phyloP scores from a whole-genome alignment of 2,113 vertebrate genomes.

The Falco punctatus region DNA sequence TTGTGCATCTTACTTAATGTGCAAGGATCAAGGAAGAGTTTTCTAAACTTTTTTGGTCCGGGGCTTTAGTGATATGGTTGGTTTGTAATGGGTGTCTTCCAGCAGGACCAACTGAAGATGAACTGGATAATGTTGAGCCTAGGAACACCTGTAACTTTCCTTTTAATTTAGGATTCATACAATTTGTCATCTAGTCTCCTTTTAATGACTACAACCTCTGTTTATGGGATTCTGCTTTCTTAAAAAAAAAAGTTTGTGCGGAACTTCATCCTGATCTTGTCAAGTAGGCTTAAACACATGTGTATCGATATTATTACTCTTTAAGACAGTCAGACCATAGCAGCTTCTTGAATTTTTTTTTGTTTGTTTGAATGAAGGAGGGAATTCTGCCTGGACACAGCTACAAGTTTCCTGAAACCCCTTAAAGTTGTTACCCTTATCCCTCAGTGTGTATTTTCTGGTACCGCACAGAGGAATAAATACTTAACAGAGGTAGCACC shows the following conservation, averaged over 20 bases:
- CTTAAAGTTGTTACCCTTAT: background rate
- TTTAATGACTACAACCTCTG: background rate
- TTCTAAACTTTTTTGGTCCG: background rate
- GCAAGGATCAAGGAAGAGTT: background rate
- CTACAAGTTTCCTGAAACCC: background rate
- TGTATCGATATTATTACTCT: background rate
- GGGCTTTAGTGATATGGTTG: background rate
- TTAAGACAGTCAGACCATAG: background rate
- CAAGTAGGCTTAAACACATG: background rate
- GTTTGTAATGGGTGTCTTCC: background rate
- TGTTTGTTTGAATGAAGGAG: background rate
- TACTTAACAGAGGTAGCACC: background rate
- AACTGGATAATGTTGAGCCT: background rate
- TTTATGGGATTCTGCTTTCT: background rate
- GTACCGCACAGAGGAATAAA: background rate
- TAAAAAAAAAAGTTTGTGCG: background rate
- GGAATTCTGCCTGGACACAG: background rate
- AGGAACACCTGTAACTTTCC: background rate
- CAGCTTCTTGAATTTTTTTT: background rate
- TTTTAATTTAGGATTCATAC: background rate
- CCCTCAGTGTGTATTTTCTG: background rate
- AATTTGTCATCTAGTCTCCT: background rate
- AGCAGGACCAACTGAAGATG: background rate
- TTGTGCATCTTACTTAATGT: fast-evolving
- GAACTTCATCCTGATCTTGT: background rate